These are phyloP conservation scores for Hydraecia micacea DNA, from an alignment of 2,888 invertebrate genomes.

Conservation along the genomic window DNA sequence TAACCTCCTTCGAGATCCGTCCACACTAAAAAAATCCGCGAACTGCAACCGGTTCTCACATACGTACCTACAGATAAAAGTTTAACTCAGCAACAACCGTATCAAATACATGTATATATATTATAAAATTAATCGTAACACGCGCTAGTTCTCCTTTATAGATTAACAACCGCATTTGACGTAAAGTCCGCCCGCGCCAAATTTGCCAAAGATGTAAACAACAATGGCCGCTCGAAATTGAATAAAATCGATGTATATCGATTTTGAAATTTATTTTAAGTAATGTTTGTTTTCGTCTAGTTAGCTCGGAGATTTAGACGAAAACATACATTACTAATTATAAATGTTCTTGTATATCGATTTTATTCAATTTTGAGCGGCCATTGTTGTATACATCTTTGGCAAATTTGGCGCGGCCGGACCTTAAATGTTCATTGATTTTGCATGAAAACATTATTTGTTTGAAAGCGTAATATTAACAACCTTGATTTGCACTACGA, in stretches of 20 bases:
- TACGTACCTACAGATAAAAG: conserved; percentile 1
- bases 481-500: background rate
- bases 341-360: no score
- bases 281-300: no score
- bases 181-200: no score
- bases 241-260: no score
- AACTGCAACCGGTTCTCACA: conserved; percentile 42
- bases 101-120: conserved; percentile 10
- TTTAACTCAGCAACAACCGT: conserved; percentile 13
- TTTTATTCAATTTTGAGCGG: no score
- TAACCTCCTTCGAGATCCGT: conserved; percentile 16
- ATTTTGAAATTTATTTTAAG: no score
- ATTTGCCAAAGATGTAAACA: no score
- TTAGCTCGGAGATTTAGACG: no score
- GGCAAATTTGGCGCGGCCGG: no score
- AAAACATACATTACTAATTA: no score
- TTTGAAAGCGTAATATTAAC: background rate
- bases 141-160: background rate
- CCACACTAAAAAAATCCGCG: conserved; percentile 18
- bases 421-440: conserved; percentile 4
- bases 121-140: conserved; percentile 13
- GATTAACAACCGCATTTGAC: background rate
- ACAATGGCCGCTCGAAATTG: no score
- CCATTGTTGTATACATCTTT: no score
- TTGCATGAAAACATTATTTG: conserved; percentile 1